Evolutionary conservation across 2,113 vertebrate species (phyloP).

Genomic region (Coregonus clupeaformis): DNA sequence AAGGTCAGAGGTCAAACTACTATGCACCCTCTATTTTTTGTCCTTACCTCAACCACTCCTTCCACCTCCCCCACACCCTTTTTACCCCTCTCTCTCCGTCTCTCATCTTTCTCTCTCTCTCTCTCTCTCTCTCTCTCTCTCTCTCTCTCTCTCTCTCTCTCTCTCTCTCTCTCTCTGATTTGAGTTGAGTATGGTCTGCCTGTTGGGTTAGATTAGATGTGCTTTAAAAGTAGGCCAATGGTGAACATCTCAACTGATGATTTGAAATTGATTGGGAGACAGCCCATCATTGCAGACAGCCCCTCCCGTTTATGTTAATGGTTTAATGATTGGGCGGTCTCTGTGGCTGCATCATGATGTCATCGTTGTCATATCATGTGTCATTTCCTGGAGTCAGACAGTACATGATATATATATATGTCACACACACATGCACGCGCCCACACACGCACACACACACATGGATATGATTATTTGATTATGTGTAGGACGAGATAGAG

Average conservation of each 20-base stretch:
- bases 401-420: constrained; percentile 9
- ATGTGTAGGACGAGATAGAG: not conserved
- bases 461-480: not conserved
- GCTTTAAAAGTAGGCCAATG: too few species aligned
- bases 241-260: too few species aligned
- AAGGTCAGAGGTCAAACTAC: constrained; percentile 76
- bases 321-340: constrained; percentile 46
- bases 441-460: not conserved
- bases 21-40: not conserved
- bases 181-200: not conserved
- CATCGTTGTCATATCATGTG: constrained; percentile 42
- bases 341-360: constrained; percentile 54
- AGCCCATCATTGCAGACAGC: constrained; percentile 18
- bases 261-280: constrained; percentile 50
- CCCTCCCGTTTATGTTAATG: constrained; percentile 6
- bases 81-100: not conserved
- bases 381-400: constrained; percentile 45
- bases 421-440: not conserved
- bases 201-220: not conserved
- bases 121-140: not conserved
- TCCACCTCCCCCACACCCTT: not conserved
- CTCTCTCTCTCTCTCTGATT: not conserved
- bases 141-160: not conserved
- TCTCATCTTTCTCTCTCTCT: not conserved
- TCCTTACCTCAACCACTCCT: not conserved